phyloP scores from a whole-genome alignment of 2,113 vertebrate species.

The Odobenus rosmarus region DNA sequence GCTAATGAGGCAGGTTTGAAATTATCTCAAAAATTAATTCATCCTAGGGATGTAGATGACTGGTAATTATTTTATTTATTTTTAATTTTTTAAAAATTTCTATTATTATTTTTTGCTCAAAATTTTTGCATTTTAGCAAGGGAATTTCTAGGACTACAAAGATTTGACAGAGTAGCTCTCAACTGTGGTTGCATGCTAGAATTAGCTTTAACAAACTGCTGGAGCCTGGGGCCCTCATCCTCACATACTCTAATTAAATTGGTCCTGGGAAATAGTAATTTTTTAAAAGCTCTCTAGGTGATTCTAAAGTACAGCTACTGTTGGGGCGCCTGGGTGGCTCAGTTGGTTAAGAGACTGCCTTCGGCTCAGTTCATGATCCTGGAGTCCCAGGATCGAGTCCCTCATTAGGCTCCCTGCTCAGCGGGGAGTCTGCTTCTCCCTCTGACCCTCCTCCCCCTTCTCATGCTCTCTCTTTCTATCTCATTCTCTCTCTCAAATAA shows the following conservation, averaged over 20 bases:
- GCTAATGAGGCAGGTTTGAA: not conserved
- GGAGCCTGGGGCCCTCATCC: not conserved
- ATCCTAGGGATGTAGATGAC: not conserved
- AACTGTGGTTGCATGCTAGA: not conserved
- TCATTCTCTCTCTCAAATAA: too few relatives aligned
- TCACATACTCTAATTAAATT: constrained; percentile 43
- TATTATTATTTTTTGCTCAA: not conserved
- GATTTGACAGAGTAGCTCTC: not conserved
- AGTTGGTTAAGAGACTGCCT: too few relatives aligned
- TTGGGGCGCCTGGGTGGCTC: not conserved
- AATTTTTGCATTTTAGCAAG: not conserved
- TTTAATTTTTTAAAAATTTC: not conserved
- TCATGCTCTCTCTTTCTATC: too few relatives aligned
- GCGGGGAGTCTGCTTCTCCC: too few relatives aligned
- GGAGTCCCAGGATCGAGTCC: too few relatives aligned
- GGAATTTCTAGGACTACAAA: not conserved
- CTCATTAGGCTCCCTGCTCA: too few relatives aligned
- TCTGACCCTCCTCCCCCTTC: too few relatives aligned
- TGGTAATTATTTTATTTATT: not conserved
- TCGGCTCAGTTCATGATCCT: too few relatives aligned
- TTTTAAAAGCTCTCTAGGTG: not conserved
- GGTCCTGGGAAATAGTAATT: not conserved
- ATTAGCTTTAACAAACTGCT: not conserved
- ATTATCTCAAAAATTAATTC: not conserved
- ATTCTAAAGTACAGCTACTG: not conserved